Evolutionary conservation across 53 echinoderm and acorn worm species (phyloP), one percentile per base, ranked within the genome.

Genomic region (Luidia sarsii): DNA sequence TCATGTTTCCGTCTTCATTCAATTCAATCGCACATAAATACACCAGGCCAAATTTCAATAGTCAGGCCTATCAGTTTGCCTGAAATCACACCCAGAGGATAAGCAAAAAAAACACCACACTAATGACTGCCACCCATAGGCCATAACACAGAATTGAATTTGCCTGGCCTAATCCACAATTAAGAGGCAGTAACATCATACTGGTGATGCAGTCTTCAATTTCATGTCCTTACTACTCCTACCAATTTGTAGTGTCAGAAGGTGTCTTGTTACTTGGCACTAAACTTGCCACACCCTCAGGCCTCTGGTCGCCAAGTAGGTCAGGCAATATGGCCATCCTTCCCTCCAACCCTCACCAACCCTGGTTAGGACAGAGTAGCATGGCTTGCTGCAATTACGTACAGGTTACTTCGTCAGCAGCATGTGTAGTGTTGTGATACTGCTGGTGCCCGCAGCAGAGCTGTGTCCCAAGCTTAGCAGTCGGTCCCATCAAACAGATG

Each of bases 141-240:
- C 33, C 33, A 13, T 33, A 72, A 53, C 72, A 72, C 30, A 34
- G 56, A 54, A 55, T 54, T 60, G 46, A 77, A 62, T 62, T 43
- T 61, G 77, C 61, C 21, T 61, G 77, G 77, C 77, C 77, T 77
- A 77, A 77, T 77, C 77, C 77, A 60, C 61, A 77, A 77, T 77
- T 77, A 74, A 77, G 77, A 77, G 31, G 60, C 77, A 77, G 77
- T 77, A 77, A 77, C 77, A 41, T 61, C 77, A 77, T 77, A 60
- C 77, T 46, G 46, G 60, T 45, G 33, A 45, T 28, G 60, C 43
- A 43, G 62, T 61, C 77, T 77, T 61, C 45, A 46, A 61, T 77
- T 77, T 77, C 77, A 77, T 77, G 48, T 77, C 39, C 45, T 32
- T 30, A 61, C 22, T 61, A 59, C 77, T 61, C 60, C 19, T 45